Conservation (phyloP, 2,888 invertebrate genomes). For the Pegoplata infirma region DNA sequence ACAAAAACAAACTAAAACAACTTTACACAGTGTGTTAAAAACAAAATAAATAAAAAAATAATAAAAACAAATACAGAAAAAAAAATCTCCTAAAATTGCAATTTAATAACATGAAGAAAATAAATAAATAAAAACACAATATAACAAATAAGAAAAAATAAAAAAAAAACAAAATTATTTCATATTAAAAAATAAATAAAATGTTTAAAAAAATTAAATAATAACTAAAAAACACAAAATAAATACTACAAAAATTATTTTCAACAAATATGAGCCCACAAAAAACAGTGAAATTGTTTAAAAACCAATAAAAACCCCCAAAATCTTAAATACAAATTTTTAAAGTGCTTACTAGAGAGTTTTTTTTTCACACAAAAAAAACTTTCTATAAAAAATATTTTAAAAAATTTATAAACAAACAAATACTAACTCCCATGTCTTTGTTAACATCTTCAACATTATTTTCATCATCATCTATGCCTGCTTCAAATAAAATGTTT, state of each 20-base stretch:
- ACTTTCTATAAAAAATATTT: conserved; percentile 75
- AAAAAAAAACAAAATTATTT: background rate
- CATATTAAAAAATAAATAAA: background rate
- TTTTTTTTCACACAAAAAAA: background rate
- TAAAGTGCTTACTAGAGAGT: background rate
- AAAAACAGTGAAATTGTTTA: background rate
- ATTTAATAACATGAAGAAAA: background rate
- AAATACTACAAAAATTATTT: background rate
- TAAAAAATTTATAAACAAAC: background rate
- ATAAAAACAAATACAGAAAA: background rate
- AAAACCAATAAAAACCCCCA: background rate
- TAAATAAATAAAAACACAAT: background rate
- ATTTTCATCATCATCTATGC: conserved; percentile 48
- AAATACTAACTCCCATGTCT: conserved; percentile 14
- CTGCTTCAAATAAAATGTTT: conserved; percentile 75
- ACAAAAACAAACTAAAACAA: background rate
- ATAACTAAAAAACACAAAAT: background rate
- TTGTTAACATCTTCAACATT: conserved; percentile 4
- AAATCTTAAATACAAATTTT: background rate
- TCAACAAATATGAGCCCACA: background rate
- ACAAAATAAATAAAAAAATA: background rate
- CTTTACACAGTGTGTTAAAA: background rate
- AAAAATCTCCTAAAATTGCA: background rate
- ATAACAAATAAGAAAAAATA: background rate
- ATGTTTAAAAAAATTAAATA: background rate